Conservation (phyloP, 2,797 vertebrate genomes). For the Euphonia xanthogaster region DNA sequence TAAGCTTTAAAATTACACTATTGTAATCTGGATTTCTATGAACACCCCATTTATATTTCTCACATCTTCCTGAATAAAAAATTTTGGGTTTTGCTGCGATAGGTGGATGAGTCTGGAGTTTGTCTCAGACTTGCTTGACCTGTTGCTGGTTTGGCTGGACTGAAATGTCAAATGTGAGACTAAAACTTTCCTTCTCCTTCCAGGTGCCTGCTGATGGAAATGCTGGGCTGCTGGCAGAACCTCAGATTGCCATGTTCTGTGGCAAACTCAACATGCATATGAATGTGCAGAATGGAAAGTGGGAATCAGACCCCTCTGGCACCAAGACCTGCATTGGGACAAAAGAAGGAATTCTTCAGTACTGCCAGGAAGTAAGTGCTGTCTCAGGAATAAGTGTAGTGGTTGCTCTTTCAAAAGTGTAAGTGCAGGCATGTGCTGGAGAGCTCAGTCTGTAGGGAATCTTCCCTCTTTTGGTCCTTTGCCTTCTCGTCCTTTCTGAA, state of each 20-base stretch:
- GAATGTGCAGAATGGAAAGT: constrained; percentile 88
- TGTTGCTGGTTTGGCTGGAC: neutral
- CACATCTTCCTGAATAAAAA: neutral
- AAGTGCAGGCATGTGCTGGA: neutral
- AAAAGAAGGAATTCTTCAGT: constrained; percentile 88
- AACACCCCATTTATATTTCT: neutral
- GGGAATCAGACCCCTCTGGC: constrained; percentile 84
- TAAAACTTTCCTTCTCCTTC: neutral
- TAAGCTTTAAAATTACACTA: neutral
- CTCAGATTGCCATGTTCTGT: constrained; percentile 90
- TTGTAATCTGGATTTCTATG: neutral
- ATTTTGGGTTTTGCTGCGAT: neutral
- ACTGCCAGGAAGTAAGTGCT: constrained; percentile 86
- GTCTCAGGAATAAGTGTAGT: rapidly evolving
- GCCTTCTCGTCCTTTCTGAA: neutral
- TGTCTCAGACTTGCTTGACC: neutral
- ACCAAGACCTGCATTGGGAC: constrained; percentile 85
- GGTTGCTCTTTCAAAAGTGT: neutral
- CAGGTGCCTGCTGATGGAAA: constrained; percentile 86
- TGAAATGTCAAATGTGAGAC: neutral
- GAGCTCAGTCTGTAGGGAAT: neutral
- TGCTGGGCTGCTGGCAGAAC: constrained; percentile 84
- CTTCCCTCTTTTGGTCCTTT: neutral
- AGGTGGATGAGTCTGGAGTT: neutral
- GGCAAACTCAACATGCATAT: constrained; percentile 90